phyloP scores from a whole-genome alignment of 2,888 invertebrate genomes.

The Macroteleia sp. region DNA sequence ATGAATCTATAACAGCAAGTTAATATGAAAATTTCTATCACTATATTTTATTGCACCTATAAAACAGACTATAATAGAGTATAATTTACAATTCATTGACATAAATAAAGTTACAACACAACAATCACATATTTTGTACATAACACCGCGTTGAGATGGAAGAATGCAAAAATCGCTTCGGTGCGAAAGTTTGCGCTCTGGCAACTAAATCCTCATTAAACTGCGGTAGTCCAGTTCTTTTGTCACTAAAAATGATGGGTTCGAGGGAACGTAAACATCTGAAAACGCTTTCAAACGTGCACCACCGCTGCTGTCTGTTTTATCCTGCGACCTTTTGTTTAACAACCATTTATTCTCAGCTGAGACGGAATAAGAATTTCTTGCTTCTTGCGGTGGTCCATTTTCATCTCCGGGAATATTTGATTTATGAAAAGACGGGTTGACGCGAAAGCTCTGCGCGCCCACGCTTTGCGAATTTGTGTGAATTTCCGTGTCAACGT shows the following conservation, averaged over 20 bases:
- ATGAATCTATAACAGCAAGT: too few species aligned
- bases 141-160: slow-evolving; percentile 7
- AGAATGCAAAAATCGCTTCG: not conserved
- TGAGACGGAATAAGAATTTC: slow-evolving; percentile 64
- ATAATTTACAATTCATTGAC: too few species aligned
- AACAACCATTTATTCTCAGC: slow-evolving; percentile 63
- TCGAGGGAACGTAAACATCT: slow-evolving; percentile 42
- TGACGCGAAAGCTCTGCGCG: slow-evolving; percentile 46
- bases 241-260: slow-evolving; percentile 45
- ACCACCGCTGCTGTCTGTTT: slow-evolving; percentile 25
- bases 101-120: slow-evolving; percentile 32
- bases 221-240: slow-evolving; percentile 32
- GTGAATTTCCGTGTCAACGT: slow-evolving; percentile 32
- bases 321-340: slow-evolving; percentile 61
- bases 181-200: not conserved
- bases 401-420: slow-evolving; percentile 60
- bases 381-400: slow-evolving; percentile 50
- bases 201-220: slow-evolving; percentile 51
- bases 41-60: too few species aligned
- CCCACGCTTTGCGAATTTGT: slow-evolving; percentile 52
- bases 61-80: too few species aligned
- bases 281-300: slow-evolving; percentile 39
- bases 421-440: slow-evolving; percentile 64
- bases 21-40: too few species aligned
- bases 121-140: slow-evolving; percentile 39